phyloP scores from a whole-genome alignment of 2,888 invertebrate genomes.

The Encarsia formosa region DNA sequence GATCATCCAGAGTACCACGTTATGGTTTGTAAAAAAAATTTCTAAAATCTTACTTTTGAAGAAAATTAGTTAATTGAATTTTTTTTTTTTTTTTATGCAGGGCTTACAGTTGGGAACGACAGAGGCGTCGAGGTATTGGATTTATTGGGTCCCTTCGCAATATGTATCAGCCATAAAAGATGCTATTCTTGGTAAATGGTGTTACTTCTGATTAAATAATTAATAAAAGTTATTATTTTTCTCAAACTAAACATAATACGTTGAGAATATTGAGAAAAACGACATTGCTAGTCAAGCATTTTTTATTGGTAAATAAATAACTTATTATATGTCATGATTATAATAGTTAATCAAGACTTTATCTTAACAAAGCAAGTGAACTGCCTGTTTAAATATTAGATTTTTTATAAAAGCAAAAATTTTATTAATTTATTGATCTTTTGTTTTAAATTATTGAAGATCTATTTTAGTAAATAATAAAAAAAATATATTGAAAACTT shows the following conservation, averaged over 20 bases:
- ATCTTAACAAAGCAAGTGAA: slow-evolving; percentile 12
- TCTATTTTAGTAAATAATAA: slow-evolving; percentile 9
- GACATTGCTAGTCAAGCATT: slow-evolving; percentile 48
- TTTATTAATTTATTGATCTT: slow-evolving; percentile 6
- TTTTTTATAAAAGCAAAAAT: slow-evolving; percentile 16
- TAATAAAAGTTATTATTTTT: slow-evolving; percentile 29
- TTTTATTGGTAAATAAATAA: slow-evolving; percentile 43
- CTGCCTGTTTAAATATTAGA: slow-evolving; percentile 16
- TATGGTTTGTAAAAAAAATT: slow-evolving; percentile 74
- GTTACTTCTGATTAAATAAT: slow-evolving; percentile 61
- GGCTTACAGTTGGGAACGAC: slow-evolving; percentile 87
- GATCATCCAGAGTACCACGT: slow-evolving; percentile 88
- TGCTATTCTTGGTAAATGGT: slow-evolving; percentile 84
- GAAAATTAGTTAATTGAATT: slow-evolving; percentile 1
- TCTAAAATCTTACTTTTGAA: too few relatives aligned
- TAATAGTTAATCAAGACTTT: slow-evolving; percentile 25
- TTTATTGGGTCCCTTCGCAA: slow-evolving; percentile 92
- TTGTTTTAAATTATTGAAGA: slow-evolving; percentile 3
- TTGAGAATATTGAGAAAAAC: slow-evolving; percentile 42
- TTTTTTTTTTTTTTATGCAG: slow-evolving; percentile 50
- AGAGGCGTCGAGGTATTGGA: slow-evolving; percentile 87
- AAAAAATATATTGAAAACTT: slow-evolving; percentile 11
- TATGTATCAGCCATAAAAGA: slow-evolving; percentile 89
- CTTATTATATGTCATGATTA: slow-evolving; percentile 37
- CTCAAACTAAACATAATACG: slow-evolving; percentile 39